Evolutionary conservation across 2,113 vertebrate species (phyloP).

Genomic region (Leucoraja erinaceus): DNA sequence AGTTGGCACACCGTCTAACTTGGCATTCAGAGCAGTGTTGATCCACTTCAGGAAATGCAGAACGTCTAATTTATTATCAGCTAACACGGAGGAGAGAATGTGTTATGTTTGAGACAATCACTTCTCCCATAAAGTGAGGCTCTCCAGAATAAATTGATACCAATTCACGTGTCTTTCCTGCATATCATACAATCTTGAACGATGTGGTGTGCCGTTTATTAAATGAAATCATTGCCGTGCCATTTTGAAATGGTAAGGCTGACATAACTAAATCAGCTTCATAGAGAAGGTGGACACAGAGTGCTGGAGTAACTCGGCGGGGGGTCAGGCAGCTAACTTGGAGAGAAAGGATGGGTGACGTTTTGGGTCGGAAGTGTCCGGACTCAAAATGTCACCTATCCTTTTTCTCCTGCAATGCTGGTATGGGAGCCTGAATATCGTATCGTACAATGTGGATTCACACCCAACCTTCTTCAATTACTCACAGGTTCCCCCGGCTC

Average conservation of each 20-base stretch:
- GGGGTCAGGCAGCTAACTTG: no score
- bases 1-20: neutral
- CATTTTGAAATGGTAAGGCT: neutral
- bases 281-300: neutral
- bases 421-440: no score
- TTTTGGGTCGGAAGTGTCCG: no score
- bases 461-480: constrained; percentile 41
- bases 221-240: neutral
- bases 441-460: neutral
- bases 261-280: neutral
- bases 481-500: constrained; percentile 97
- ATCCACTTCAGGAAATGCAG: neutral
- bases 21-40: neutral
- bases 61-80: neutral
- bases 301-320: no score
- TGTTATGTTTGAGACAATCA: neutral
- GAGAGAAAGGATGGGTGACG: no score
- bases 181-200: neutral
- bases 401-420: no score
- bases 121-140: neutral
- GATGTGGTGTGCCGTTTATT: neutral
- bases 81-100: neutral
- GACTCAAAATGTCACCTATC: no score
- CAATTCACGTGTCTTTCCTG: neutral
- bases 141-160: neutral